Percentiles rank a stretch among this genome's conserved stretches.
phyloP scores from a whole-genome alignment of 1,140 invertebrate genomes.

The Bombus balteatus region DNA sequence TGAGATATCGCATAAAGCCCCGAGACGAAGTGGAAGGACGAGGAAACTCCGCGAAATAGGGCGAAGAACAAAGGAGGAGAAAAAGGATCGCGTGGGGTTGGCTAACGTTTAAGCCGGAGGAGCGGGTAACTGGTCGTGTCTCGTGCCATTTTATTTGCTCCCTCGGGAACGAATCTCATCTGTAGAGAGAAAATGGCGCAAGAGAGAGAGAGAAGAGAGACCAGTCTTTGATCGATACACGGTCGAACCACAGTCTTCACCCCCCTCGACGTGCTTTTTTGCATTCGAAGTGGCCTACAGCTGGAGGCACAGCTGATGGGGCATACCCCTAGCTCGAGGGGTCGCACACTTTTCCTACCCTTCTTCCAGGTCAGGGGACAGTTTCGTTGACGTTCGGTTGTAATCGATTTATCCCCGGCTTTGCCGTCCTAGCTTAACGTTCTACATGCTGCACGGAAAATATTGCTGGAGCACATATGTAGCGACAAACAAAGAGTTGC shows the following conservation, averaged over 20 bases:
- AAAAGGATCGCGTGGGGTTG: neutral
- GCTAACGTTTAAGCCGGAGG: constrained; percentile 16
- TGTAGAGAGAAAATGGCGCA: constrained; percentile 10
- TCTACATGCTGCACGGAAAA: neutral
- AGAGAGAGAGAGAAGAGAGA: neutral
- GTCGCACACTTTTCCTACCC: constrained; percentile 33
- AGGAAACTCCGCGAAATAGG: neutral
- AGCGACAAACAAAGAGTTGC: too few relatives aligned
- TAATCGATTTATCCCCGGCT: constrained; percentile 47
- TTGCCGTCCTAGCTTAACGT: neutral
- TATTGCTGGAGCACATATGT: neutral
- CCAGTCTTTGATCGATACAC: constrained; percentile 38
- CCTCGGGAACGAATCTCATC: constrained; percentile 14
- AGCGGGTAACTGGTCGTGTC: constrained; percentile 9
- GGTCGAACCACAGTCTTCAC: constrained; percentile 21
- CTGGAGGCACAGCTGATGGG: constrained; percentile 56
- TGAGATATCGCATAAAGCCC: neutral
- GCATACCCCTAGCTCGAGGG: constrained; percentile 20
- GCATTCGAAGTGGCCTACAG: constrained; percentile 43
- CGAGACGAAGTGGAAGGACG: neutral
- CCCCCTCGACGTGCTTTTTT: constrained; percentile 27
- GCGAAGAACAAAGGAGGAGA: neutral
- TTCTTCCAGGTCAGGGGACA: constrained; percentile 47
- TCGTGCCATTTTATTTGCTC: constrained; percentile 44
- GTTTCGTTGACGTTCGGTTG: constrained; percentile 26